Evolutionary conservation across 2,888 invertebrate species (phyloP).

Genomic region (Hydraecia micacea): DNA sequence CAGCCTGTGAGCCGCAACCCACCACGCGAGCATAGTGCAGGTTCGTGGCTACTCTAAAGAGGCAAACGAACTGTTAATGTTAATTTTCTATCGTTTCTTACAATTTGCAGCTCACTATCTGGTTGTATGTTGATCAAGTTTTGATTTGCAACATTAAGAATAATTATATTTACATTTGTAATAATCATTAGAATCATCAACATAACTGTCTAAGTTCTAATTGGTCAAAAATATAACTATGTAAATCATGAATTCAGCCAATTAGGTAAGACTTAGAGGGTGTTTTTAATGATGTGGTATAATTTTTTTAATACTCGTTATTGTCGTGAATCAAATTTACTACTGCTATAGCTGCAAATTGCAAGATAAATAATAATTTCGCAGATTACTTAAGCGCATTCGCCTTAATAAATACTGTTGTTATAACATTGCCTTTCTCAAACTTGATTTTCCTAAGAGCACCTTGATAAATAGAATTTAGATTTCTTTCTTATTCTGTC

Average conservation of each 20-base stretch:
- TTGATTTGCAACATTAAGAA: not conserved
- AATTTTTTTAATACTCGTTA: too few relatives aligned
- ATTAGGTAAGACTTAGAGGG: too few relatives aligned
- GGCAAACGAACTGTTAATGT: not conserved
- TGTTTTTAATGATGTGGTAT: too few relatives aligned
- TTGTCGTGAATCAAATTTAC: too few relatives aligned
- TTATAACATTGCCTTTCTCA: slow-evolving; percentile 9
- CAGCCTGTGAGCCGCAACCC: not conserved
- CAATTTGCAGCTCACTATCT: not conserved
- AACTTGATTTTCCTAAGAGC: slow-evolving; percentile 10
- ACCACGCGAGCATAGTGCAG: not conserved
- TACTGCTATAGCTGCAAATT: not conserved
- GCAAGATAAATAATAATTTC: not conserved
- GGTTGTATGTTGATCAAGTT: not conserved
- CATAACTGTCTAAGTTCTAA: not conserved
- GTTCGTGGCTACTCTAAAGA: not conserved
- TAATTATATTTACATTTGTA: not conserved
- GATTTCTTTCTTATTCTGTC: slow-evolving; percentile 6
- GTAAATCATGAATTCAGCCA: too few relatives aligned
- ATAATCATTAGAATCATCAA: not conserved
- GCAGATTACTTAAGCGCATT: not conserved
- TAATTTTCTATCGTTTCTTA: not conserved
- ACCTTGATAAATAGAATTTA: slow-evolving; percentile 28
- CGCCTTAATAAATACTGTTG: not conserved
- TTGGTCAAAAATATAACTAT: too few relatives aligned